A percentile compares a stretch with the other conserved stretches of the same genome.
Conservation (phyloP, 2,888 invertebrate genomes). For the Mayetiola destructor region DNA sequence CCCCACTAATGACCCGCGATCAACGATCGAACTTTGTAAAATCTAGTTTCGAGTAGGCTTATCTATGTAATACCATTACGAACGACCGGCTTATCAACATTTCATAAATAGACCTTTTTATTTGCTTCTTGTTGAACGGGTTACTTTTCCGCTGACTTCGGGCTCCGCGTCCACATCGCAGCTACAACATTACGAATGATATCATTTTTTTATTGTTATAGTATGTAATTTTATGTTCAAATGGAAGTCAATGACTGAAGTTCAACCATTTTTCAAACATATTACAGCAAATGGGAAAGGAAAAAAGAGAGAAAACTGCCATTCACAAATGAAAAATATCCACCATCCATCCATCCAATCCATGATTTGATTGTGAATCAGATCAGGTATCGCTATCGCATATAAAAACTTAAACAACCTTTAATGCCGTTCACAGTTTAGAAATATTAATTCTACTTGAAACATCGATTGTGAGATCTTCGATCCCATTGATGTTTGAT, state of each 20-base stretch:
- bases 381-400: background rate
- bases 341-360: background rate
- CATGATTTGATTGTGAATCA: slow-evolving; percentile 7
- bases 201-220: no score
- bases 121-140: background rate
- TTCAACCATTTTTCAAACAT: background rate
- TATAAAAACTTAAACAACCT: background rate
- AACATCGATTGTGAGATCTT: background rate
- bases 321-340: no score
- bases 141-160: background rate
- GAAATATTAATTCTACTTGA: background rate
- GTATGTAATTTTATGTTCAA: background rate
- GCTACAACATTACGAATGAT: background rate
- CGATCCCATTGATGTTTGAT: background rate
- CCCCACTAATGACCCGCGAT: no score
- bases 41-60: no score
- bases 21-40: no score
- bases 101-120: background rate
- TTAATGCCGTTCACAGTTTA: background rate
- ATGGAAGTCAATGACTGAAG: slow-evolving; percentile 1
- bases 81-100: slow-evolving; percentile 8
- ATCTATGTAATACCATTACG: background rate
- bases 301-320: no score
- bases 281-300: no score
- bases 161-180: background rate